Evolutionary conservation across 2,888 invertebrate species (phyloP).

Genomic region (Drosophila formosana): DNA sequence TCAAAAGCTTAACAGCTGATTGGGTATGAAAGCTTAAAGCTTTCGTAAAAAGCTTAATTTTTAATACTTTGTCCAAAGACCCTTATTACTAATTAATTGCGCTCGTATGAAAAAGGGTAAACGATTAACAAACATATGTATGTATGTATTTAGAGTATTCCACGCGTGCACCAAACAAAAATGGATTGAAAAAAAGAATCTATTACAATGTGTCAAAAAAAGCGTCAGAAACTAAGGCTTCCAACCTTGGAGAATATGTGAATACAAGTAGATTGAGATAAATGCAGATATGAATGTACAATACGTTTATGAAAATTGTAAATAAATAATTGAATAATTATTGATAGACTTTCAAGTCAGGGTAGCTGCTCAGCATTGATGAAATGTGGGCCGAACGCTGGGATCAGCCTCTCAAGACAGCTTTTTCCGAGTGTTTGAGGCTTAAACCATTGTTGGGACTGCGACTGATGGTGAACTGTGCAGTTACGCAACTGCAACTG

Average conservation of each 20-base stretch:
- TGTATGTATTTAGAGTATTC: too few species aligned
- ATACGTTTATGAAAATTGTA: constrained; percentile 7
- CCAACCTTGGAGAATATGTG: constrained; percentile 32
- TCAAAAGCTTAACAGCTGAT: too few species aligned
- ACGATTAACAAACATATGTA: too few species aligned
- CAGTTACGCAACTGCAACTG: constrained; percentile 58
- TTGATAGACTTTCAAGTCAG: constrained; percentile 39
- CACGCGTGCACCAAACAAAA: too few species aligned
- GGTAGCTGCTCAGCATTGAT: constrained; percentile 61
- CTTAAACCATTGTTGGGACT: constrained; percentile 11
- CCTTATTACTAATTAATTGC: too few species aligned
- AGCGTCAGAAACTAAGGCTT: constrained; percentile 37
- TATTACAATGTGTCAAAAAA: constrained; percentile 14
- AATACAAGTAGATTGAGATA: constrained; percentile 1
- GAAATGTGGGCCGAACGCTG: constrained; percentile 64
- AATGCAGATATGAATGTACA: constrained; percentile 2
- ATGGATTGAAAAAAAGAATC: constrained; percentile 22
- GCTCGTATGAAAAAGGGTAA: too few species aligned
- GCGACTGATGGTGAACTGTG: not conserved
- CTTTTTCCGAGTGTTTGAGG: not conserved
- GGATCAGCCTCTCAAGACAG: not conserved
- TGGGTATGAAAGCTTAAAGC: too few species aligned
- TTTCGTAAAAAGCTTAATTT: too few species aligned
- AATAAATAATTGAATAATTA: constrained; percentile 43
- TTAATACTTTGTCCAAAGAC: too few species aligned